Conservation (phyloP, 2,113 vertebrate genomes). For the Myocastor coypus region DNA sequence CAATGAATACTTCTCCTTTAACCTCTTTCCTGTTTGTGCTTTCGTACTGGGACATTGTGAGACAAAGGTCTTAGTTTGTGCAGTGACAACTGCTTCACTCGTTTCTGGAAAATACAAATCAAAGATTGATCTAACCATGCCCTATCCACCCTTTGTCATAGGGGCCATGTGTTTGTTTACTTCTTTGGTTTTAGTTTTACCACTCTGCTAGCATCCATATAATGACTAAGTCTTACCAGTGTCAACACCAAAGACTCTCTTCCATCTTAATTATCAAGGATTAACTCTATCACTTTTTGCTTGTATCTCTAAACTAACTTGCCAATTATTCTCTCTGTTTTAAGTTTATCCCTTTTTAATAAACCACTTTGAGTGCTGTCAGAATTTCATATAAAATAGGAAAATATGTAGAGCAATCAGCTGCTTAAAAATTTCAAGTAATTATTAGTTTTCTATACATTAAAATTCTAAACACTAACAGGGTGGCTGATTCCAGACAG, state of each 20-base stretch:
- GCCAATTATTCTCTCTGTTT: neutral
- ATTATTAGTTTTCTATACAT: neutral
- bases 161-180: too few species aligned
- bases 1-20: neutral
- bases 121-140: neutral
- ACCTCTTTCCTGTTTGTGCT: neutral
- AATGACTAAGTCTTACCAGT: neutral
- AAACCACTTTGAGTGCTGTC: neutral
- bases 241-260: neutral
- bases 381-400: neutral
- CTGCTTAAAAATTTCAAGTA: neutral
- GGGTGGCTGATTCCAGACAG: neutral
- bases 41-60: neutral
- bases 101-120: neutral
- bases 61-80: neutral
- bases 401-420: neutral
- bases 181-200: neutral
- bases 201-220: neutral
- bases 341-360: neutral
- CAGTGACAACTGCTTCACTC: neutral
- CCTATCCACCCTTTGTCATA: neutral
- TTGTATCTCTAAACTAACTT: neutral
- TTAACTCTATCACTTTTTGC: neutral
- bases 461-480: neutral
- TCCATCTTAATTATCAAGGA: neutral